Percentiles rank a stretch among this genome's conserved stretches.
Conservation (phyloP, 1,140 invertebrate species). For the Harlomillsia oculata region DNA sequence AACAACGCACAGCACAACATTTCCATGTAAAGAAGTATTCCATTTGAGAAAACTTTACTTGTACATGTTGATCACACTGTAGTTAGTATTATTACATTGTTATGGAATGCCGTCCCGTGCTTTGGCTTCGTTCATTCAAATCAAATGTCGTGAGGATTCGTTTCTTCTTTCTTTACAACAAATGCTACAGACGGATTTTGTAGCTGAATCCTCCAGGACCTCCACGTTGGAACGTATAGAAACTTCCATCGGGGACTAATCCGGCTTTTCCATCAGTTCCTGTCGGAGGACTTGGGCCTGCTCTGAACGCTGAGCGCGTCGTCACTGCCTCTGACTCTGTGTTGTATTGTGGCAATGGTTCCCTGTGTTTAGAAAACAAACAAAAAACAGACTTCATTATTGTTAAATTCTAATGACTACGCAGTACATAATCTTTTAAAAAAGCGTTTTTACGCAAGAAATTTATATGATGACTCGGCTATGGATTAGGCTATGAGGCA, state of each 20-base stretch:
- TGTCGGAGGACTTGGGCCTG: conserved; percentile 22
- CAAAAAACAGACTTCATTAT: neutral
- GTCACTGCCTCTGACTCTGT: conserved; percentile 31
- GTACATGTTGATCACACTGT: too few species aligned
- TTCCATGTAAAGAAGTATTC: too few species aligned
- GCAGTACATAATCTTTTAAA: neutral
- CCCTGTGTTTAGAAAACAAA: conserved; percentile 18
- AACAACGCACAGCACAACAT: too few species aligned
- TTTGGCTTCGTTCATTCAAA: too few species aligned
- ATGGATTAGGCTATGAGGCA: too few species aligned
- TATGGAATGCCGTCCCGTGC: too few species aligned
- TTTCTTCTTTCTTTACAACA: too few species aligned
- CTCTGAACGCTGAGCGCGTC: conserved; percentile 22
- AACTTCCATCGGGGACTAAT: conserved; percentile 18
- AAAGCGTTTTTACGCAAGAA: neutral
- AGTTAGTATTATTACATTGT: too few species aligned
- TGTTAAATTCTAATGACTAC: neutral
- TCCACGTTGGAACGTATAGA: conserved; percentile 31
- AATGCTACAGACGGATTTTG: conserved; percentile 28
- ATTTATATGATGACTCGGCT: too few species aligned
- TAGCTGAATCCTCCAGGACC: conserved; percentile 35
- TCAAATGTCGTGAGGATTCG: too few species aligned
- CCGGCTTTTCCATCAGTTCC: neutral
- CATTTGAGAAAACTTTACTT: too few species aligned
- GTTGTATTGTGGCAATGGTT: conserved; percentile 35